These are phyloP conservation scores for Sminthurides aquaticus DNA, from an alignment of 2,888 invertebrate genomes.

Conservation along the genomic window DNA sequence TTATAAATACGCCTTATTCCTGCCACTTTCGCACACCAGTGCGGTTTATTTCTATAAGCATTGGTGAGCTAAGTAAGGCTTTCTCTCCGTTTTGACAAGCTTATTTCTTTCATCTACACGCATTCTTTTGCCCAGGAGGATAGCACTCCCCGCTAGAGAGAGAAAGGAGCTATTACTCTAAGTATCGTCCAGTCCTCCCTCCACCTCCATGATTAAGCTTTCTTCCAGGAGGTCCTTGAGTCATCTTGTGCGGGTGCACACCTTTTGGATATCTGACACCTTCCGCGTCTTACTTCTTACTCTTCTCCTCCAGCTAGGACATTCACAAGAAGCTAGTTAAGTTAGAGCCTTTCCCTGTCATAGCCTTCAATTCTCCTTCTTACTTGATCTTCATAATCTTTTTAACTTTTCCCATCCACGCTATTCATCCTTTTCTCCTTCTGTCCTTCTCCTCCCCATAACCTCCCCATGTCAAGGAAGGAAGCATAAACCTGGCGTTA, in stretches of 20 bases:
- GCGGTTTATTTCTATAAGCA: no score
- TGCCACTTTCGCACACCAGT: no score
- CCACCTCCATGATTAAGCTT: constrained; percentile 14
- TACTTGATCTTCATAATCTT: background rate
- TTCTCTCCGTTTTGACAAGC: background rate
- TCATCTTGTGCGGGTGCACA: constrained; percentile 9
- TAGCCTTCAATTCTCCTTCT: background rate
- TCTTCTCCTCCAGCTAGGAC: background rate
- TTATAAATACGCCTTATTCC: no score
- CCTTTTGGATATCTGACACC: constrained; percentile 19
- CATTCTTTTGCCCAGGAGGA: background rate
- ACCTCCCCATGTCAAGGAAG: background rate
- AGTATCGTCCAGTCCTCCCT: constrained; percentile 9
- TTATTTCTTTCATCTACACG: background rate
- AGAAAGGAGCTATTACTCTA: constrained; percentile 16
- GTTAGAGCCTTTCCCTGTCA: background rate
- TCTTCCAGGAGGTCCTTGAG: constrained; percentile 22
- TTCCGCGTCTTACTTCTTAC: constrained; percentile 13
- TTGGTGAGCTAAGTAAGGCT: no score
- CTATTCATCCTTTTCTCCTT: no score
- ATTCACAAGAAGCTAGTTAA: background rate
- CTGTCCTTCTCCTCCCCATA: background rate
- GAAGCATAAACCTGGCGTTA: background rate
- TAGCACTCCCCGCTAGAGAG: no score
- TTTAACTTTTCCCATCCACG: background rate